A percentile compares a stretch with the other conserved stretches of the same genome.
These are phyloP conservation scores for Amphiprion ocellaris DNA, from an alignment of 2,113 vertebrate genomes.

Conservation along the genomic window DNA sequence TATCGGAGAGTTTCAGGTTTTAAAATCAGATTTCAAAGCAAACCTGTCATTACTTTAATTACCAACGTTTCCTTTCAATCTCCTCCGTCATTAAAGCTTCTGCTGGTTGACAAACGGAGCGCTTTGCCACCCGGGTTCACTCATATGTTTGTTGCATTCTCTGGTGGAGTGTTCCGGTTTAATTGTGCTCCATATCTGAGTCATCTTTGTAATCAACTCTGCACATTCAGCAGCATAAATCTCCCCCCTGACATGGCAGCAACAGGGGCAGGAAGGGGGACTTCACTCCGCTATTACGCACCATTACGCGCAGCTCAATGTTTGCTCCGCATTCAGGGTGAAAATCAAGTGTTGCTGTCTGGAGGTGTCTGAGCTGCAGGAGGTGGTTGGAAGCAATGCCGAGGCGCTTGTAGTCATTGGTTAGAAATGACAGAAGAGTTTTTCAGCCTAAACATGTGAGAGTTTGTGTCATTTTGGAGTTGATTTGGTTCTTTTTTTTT, in stretches of 20 bases:
- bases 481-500: not conserved
- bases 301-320: constrained; percentile 29
- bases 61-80: not conserved
- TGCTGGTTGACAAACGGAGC: not conserved
- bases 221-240: constrained; percentile 15
- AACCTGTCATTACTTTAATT: too few species aligned
- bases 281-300: constrained; percentile 33
- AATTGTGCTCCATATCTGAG: constrained; percentile 15
- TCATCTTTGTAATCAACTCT: constrained; percentile 10
- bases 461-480: not conserved
- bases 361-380: not conserved
- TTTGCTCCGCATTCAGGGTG: not conserved
- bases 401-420: constrained; percentile 16
- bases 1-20: too few species aligned
- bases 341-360: constrained; percentile 4
- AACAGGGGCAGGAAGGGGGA: not conserved
- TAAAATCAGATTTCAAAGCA: too few species aligned
- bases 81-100: not conserved
- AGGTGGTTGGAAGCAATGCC: constrained; percentile 20
- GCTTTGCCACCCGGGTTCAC: not conserved
- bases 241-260: constrained; percentile 3
- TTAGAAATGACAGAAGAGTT: constrained; percentile 18
- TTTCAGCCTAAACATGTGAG: constrained; percentile 1
- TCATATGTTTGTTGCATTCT: not conserved
- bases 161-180: constrained; percentile 17